Evolutionary conservation across 2,113 vertebrate genomes (phyloP), one percentile per base, ranked within the genome.

Genomic region (Hypanus sabinus): DNA sequence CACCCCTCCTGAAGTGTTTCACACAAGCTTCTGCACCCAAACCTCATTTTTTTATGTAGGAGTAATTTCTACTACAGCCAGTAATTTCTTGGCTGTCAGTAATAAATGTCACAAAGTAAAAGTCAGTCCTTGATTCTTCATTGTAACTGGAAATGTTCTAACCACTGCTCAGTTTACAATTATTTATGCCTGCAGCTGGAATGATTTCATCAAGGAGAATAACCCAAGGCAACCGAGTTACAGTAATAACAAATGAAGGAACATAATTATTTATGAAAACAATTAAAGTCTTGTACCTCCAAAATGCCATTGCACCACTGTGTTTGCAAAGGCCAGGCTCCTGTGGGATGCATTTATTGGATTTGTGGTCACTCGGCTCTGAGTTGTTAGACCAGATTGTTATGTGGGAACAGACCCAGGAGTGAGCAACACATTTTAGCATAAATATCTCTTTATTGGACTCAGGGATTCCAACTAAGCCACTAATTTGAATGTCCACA

Each of bases 371-470:
- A 90, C 38, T 90, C 30, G 20, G 60, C 85, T 20, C n/a, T 33
- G 85, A 65, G 85, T 36, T 60, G 85, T 90, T 90, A 65, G 60
- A 90, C 85, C 85, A 65, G 85, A 90, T 62, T 68, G 30, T 33
- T 90, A 30, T 90, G 60, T 90, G 85, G 60, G 60, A 33, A 90
- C 85, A 90, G 60, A n/a, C 60, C 85, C 85, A 90, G 85, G 16
- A 65, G 60, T 90, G 85, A 65, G 5, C 65, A 90, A 90, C 85
- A n/a, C 60, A 65, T 65, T 90, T 90, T 60, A 60, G 62, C 60
- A 90, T 90, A 90, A 65, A 33, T 65, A 90, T 90, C 85, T 90
- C 85, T n/a, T 90, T 68, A 65, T 65, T 68, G 85, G 85, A 90
- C 33, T 90, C n/a, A 65, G 85, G 57, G 85, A 33, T 90, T 90